These are phyloP conservation scores for Archips crataeganus DNA, from an alignment of 2,888 invertebrate genomes.

Conservation along the genomic window DNA sequence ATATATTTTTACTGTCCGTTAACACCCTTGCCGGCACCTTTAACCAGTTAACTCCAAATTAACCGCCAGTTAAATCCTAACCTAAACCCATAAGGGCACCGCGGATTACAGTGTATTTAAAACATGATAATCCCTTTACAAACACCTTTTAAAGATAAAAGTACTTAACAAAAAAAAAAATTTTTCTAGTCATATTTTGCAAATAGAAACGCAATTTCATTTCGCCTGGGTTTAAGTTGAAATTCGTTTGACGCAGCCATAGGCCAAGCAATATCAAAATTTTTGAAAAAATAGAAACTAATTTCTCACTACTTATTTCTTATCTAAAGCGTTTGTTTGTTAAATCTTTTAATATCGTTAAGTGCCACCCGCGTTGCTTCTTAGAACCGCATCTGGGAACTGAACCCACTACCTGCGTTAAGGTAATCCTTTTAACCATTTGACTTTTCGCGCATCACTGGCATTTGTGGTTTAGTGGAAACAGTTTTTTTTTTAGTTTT, in stretches of 20 bases:
- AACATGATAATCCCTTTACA: constrained; percentile 36
- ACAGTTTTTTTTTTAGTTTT: constrained; percentile 24
- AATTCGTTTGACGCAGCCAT: neutral
- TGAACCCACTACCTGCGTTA: constrained; percentile 67
- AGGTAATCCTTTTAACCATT: constrained; percentile 44
- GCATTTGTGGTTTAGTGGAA: constrained; percentile 26
- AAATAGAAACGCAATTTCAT: neutral
- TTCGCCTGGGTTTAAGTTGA: neutral
- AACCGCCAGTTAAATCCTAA: constrained; percentile 29
- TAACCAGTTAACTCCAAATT: constrained; percentile 17
- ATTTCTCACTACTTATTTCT: constrained; percentile 54
- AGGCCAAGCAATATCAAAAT: constrained; percentile 20
- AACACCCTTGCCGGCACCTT: constrained; percentile 21
- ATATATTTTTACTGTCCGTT: constrained; percentile 23
- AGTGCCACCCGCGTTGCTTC: constrained; percentile 71
- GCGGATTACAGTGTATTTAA: constrained; percentile 34
- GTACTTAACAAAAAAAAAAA: constrained; percentile 23
- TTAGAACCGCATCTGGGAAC: constrained; percentile 54
- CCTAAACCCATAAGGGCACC: constrained; percentile 21
- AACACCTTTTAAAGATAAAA: constrained; percentile 40
- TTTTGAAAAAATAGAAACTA: constrained; percentile 43
- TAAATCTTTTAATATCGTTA: constrained; percentile 60
- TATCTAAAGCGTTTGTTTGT: constrained; percentile 52
- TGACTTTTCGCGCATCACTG: constrained; percentile 43
- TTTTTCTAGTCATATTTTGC: too few relatives aligned